Evolutionary conservation across 2,888 invertebrate species (phyloP), one percentile per base, ranked within the genome.

Genomic region (Pollenia amentaria): DNA sequence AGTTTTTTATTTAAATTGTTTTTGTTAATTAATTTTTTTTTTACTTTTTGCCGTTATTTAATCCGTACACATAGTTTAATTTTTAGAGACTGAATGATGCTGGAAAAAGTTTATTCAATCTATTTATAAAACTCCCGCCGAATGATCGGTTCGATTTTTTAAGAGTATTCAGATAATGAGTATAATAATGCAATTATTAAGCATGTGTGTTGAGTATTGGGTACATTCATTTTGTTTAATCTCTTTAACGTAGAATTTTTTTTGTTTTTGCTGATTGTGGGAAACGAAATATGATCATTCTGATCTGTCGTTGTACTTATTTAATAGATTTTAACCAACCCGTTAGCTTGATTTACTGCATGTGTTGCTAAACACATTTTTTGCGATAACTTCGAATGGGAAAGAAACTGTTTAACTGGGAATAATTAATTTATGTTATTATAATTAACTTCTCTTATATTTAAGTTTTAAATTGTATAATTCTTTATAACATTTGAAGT

Each of bases 91-190:
- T 60, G 67, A 84, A 53, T 84, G 78, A 40, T 57, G 16, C 29
- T 67, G 14, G 1, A 55, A 29, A 16, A 18, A 42, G 14, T 38
- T 21, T 79, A 38, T 78, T 57, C 44, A 73, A 73, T 67, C 44
- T 84, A 73, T 84, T 79, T 84, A 84, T 79, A 79, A 82, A 70
- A 44, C 69, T 76, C 53, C 76, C 16, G 18, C 18, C 3, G 18
- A 4, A 18, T 11, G 16, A 21, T 57, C 14, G 46, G 48, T 70
- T 16, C 16, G 42, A 4, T 51, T 10, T 81, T 6, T 64, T 38
- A 65, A 55, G 53, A 75, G 82, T 55, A 40, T 73, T 55, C 6
- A 73, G 62, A 73, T 48, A 65, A 57, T 65, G 40, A 29, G 64
- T 14, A 9, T 21, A 18, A 48, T 38, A 21, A 9, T 18, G 40